phyloP scores from a whole-genome alignment of 2,113 vertebrate species.

The Halichoeres trimaculatus region DNA sequence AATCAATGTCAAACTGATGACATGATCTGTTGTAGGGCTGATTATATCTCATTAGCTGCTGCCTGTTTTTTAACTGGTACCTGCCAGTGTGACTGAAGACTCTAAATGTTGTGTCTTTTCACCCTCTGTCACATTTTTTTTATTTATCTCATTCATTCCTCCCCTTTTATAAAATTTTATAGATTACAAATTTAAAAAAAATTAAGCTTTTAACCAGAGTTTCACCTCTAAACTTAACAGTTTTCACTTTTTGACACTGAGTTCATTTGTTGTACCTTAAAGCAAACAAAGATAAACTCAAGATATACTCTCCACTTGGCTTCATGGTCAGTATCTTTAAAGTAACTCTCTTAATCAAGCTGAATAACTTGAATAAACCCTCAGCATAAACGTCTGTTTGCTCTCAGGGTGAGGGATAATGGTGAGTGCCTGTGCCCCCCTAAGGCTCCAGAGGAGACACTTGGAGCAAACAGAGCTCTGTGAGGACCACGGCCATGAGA shows the following conservation, averaged over 20 bases:
- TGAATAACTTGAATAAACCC: background rate
- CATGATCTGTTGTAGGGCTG: constrained; percentile 7
- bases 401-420: constrained; percentile 46
- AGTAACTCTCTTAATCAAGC: background rate
- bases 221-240: background rate
- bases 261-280: background rate
- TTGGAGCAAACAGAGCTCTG: constrained; percentile 25
- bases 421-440: constrained; percentile 51
- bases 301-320: background rate
- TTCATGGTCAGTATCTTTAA: background rate
- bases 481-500: constrained; percentile 23
- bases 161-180: background rate
- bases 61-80: constrained; percentile 10
- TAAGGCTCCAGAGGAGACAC: constrained; percentile 48
- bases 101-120: background rate
- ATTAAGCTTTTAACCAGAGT: background rate
- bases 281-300: background rate
- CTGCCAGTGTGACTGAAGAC: background rate
- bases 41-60: constrained; percentile 17
- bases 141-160: background rate
- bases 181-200: background rate
- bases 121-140: too few species aligned
- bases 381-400: constrained; percentile 54
- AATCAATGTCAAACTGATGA: constrained; percentile 11
- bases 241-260: background rate